Percentiles rank a stretch among this genome's conserved stretches.
Conservation (phyloP, 2,888 invertebrate species). For the Drosophila neotestacea region DNA sequence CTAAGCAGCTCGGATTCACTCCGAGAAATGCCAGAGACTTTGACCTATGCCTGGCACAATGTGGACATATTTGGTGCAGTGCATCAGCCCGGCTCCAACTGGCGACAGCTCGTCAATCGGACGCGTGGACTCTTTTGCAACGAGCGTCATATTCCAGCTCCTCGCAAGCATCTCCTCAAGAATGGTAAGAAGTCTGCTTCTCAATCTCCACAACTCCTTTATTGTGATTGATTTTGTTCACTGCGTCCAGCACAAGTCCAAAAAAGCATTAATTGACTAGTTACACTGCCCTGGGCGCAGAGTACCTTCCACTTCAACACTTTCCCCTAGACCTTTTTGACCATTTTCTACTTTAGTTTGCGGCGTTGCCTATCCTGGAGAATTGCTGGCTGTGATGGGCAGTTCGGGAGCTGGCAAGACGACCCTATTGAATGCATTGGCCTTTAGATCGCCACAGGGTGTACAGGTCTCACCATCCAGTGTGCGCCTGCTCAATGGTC, state of each 20-base stretch:
- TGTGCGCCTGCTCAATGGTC: conserved; percentile 90
- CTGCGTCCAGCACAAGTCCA: no score
- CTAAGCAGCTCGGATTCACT: conserved; percentile 43
- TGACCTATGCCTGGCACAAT: conserved; percentile 92
- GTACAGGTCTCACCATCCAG: conserved; percentile 88
- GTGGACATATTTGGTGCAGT: conserved; percentile 91
- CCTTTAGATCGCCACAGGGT: conserved; percentile 91
- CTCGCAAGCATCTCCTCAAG: conserved; percentile 90
- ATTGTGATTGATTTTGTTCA: no score
- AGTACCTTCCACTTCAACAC: no score
- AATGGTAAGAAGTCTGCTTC: conserved; percentile 86
- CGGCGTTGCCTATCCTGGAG: conserved; percentile 94
- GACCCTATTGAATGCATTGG: conserved; percentile 95
- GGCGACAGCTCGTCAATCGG: conserved; percentile 85
- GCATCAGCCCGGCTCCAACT: conserved; percentile 85
- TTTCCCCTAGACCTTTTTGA: background rate
- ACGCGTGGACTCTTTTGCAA: conserved; percentile 85
- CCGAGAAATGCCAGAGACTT: conserved; percentile 76
- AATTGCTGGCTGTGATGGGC: conserved; percentile 94
- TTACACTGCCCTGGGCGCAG: no score
- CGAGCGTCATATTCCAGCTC: conserved; percentile 83
- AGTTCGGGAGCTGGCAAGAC: conserved; percentile 98
- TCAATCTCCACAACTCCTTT: no score
- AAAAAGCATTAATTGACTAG: no score
- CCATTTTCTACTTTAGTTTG: conserved; percentile 86